phyloP scores from a whole-genome alignment of 1,140 invertebrate genomes.

The Caenorhabditis remanei region DNA sequence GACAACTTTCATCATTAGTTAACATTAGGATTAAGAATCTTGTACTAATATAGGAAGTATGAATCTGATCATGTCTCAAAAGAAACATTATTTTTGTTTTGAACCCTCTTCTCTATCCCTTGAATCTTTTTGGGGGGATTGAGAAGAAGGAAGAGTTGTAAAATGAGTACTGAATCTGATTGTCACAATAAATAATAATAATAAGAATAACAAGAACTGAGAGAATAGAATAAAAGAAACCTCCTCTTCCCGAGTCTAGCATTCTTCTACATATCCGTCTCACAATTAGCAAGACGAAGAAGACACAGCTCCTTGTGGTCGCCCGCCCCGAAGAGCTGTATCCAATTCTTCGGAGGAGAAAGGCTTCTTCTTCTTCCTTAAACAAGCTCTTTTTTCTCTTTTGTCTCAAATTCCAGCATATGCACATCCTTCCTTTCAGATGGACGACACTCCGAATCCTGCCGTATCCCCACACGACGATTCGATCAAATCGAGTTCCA shows the following conservation, averaged over 20 bases:
- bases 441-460: constrained; percentile 61
- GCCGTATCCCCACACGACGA: constrained; percentile 58
- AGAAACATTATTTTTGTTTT: background rate
- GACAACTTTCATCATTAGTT: background rate
- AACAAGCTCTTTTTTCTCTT: background rate
- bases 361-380: constrained; percentile 29
- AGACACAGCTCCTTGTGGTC: constrained; percentile 24
- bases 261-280: constrained; percentile 54
- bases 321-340: constrained; percentile 47
- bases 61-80: background rate
- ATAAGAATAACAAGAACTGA: constrained; percentile 55
- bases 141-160: background rate
- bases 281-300: constrained; percentile 46
- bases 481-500: constrained; percentile 61
- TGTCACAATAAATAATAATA: constrained; percentile 52
- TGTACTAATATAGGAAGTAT: constrained; percentile 46
- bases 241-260: constrained; percentile 15
- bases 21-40: constrained; percentile 9
- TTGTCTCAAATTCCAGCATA: constrained; percentile 47
- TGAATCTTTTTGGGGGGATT: background rate
- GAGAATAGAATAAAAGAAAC: constrained; percentile 54
- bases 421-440: background rate
- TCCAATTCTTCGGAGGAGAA: constrained; percentile 23
- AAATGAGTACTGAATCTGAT: constrained; percentile 38
- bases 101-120: background rate